A percentile compares a stretch with the other conserved stretches of the same genome.
Conservation (phyloP, 2,888 invertebrate species). For the Achlya flavicornis region DNA sequence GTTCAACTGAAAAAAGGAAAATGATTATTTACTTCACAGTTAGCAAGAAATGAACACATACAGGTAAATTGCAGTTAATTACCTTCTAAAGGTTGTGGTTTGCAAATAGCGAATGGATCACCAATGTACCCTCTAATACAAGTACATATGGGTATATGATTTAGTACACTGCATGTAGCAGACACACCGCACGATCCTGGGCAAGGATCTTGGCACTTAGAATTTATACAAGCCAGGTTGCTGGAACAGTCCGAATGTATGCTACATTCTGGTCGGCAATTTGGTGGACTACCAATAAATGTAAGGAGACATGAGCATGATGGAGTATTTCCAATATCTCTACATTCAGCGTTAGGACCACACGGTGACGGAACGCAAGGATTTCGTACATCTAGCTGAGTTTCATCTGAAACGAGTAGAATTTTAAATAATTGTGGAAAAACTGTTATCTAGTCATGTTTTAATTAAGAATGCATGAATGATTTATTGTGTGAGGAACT, state of each 20-base stretch:
- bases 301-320: constrained; percentile 86
- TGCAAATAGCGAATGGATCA: constrained; percentile 87
- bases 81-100: constrained; percentile 81
- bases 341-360: constrained; percentile 86
- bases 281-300: constrained; percentile 88
- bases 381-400: constrained; percentile 58
- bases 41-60: not conserved
- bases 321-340: constrained; percentile 83
- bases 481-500: constrained; percentile 36
- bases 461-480: not conserved
- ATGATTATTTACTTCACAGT: constrained; percentile 15
- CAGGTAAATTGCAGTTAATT: constrained; percentile 32
- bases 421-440: constrained; percentile 17
- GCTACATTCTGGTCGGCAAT: constrained; percentile 87
- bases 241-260: constrained; percentile 90
- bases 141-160: constrained; percentile 90
- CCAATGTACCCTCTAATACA: constrained; percentile 89
- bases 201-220: constrained; percentile 91
- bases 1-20: constrained; percentile 58
- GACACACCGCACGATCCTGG: constrained; percentile 89
- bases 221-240: constrained; percentile 89
- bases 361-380: constrained; percentile 87
- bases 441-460: not conserved
- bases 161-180: constrained; percentile 86
- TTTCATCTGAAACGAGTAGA: constrained; percentile 56